These are phyloP conservation scores for Eulemur rubriventer DNA, from an alignment of 2,797 vertebrate genomes.

Conservation along the genomic window DNA sequence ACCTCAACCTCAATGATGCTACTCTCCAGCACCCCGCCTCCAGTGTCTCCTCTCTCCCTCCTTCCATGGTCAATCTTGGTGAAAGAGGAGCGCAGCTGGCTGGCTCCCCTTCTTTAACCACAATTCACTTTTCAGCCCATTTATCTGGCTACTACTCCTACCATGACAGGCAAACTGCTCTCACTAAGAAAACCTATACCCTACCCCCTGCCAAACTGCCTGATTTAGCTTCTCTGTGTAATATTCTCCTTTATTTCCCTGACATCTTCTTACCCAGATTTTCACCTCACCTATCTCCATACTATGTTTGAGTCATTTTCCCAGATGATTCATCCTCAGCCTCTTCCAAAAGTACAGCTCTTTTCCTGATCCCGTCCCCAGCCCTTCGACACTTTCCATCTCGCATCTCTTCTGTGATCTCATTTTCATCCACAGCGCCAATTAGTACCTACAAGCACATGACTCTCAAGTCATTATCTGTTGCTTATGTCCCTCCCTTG, in stretches of 20 bases:
- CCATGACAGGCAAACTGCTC: neutral
- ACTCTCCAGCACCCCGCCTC: neutral
- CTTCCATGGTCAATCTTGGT: neutral
- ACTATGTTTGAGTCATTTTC: neutral
- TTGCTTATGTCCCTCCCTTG: neutral
- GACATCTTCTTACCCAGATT: neutral
- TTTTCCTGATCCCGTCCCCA: neutral
- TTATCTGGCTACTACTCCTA: neutral
- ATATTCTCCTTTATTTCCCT: neutral
- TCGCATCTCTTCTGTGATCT: neutral
- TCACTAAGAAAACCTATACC: neutral
- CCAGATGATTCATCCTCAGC: neutral
- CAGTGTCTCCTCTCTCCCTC: neutral
- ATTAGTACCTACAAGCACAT: neutral
- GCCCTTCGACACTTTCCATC: neutral
- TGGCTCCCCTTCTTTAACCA: neutral
- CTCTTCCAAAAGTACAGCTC: neutral
- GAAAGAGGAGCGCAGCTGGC: neutral
- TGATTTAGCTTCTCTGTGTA: neutral
- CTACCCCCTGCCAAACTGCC: neutral
- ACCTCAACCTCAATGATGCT: neutral
- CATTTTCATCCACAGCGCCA: neutral
- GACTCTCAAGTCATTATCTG: neutral
- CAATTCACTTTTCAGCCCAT: neutral
- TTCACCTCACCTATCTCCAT: neutral